A percentile compares a stretch with the other conserved stretches of the same genome.
Conservation (phyloP, 2,888 invertebrate species). For the Nymphalis urticae region DNA sequence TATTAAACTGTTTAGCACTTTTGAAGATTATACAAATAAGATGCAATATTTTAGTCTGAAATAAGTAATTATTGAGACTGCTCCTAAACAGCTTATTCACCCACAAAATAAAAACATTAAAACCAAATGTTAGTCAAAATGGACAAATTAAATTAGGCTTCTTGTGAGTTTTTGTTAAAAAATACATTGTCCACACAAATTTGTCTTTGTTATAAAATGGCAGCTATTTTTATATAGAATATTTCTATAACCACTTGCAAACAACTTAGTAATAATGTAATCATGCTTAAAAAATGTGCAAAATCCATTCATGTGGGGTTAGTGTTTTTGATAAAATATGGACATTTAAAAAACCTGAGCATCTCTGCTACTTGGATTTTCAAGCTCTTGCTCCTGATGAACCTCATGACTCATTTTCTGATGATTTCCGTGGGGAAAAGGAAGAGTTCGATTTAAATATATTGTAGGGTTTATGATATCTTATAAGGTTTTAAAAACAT, state of each 20-base stretch:
- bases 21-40: no score
- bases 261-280: background rate
- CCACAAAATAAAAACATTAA: no score
- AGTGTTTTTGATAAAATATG: conserved; percentile 18
- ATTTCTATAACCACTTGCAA: background rate
- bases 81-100: no score
- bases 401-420: conserved; percentile 55
- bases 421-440: conserved; percentile 25
- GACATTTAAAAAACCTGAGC: conserved; percentile 51
- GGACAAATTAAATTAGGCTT: no score
- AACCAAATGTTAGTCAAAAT: no score
- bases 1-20: background rate
- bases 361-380: conserved; percentile 52
- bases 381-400: conserved; percentile 51
- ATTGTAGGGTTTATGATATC: background rate
- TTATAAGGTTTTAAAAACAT: background rate
- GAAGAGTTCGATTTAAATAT: background rate
- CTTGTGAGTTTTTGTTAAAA: no score
- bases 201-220: background rate
- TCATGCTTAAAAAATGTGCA: conserved; percentile 17
- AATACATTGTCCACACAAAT: background rate
- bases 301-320: conserved; percentile 23
- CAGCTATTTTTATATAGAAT: background rate
- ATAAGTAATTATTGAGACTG: no score
- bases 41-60: no score